phyloP scores from a whole-genome alignment of 2,113 vertebrate species.

The Coturnix japonica region DNA sequence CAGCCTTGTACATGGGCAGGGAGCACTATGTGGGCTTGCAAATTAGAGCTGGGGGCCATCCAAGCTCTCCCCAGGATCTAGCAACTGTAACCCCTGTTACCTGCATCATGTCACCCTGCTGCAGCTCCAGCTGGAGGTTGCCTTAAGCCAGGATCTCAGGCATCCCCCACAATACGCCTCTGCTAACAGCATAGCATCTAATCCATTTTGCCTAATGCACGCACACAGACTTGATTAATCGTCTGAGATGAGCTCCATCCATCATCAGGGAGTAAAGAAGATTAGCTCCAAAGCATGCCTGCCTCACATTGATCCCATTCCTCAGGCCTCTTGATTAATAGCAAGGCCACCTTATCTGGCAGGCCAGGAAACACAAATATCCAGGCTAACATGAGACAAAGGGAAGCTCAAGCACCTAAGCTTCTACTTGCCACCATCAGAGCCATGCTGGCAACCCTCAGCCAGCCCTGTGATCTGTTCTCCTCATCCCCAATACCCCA shows the following conservation, averaged over 20 bases:
- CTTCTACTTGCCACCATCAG: accelerated
- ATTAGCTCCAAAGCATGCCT: constrained; percentile 42
- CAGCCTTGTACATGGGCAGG: neutral
- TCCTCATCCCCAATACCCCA: neutral
- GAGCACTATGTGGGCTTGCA: neutral
- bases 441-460: accelerated
- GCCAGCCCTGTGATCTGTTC: neutral
- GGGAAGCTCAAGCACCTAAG: neutral
- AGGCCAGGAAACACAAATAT: constrained; percentile 13
- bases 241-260: constrained; percentile 57
- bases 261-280: constrained; percentile 57
- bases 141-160: accelerated
- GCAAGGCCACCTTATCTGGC: neutral
- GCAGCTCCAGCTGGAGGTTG: neutral
- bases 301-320: constrained; percentile 41
- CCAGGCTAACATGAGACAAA: neutral
- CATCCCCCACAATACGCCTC: neutral
- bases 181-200: neutral
- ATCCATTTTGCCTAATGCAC: constrained; percentile 11
- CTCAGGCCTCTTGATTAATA: constrained; percentile 49
- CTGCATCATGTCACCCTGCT: accelerated
- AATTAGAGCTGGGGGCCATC: neutral
- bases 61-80: neutral
- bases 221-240: constrained; percentile 56
- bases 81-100: neutral